Evolutionary conservation across 2,888 invertebrate genomes (phyloP).

Genomic region (Eucriotettix oculatus): DNA sequence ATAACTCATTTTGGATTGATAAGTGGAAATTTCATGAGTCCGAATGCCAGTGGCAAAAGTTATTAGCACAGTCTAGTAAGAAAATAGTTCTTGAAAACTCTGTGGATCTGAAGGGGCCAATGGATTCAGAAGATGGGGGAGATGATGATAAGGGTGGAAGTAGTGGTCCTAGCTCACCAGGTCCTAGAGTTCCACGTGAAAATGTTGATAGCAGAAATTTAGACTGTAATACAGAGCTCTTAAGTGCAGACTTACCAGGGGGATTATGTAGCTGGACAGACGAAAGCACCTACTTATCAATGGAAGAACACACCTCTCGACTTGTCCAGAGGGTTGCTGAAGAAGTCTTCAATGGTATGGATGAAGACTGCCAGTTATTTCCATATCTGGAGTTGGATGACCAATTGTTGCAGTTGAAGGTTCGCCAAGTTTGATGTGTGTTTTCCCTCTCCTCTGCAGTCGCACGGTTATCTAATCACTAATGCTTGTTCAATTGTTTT

Average conservation of each 20-base stretch:
- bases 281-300: constrained; percentile 53
- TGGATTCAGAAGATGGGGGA: constrained; percentile 31
- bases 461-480: constrained; percentile 2
- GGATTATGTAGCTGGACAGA: constrained; percentile 70
- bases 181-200: constrained; percentile 4
- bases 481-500: constrained; percentile 1
- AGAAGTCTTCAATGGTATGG: constrained; percentile 14
- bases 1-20: constrained; percentile 11
- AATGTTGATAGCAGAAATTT: constrained; percentile 3
- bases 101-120: neutral
- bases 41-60: constrained; percentile 41
- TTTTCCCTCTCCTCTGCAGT: neutral
- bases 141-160: constrained; percentile 11
- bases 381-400: neutral
- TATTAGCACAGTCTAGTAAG: constrained; percentile 27
- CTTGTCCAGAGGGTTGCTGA: constrained; percentile 16
- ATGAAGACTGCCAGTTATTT: constrained; percentile 4
- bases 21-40: constrained; percentile 13
- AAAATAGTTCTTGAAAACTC: too few species aligned
- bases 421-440: neutral
- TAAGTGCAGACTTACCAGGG: constrained; percentile 58
- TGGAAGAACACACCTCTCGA: constrained; percentile 14
- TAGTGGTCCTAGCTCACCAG: constrained; percentile 9
- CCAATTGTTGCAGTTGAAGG: constrained; percentile 7
- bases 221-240: constrained; percentile 29